A percentile compares a stretch with the other conserved stretches of the same genome.
These are phyloP conservation scores for Eucera pruinosa DNA, from an alignment of 2,888 invertebrate genomes.

Conservation along the genomic window DNA sequence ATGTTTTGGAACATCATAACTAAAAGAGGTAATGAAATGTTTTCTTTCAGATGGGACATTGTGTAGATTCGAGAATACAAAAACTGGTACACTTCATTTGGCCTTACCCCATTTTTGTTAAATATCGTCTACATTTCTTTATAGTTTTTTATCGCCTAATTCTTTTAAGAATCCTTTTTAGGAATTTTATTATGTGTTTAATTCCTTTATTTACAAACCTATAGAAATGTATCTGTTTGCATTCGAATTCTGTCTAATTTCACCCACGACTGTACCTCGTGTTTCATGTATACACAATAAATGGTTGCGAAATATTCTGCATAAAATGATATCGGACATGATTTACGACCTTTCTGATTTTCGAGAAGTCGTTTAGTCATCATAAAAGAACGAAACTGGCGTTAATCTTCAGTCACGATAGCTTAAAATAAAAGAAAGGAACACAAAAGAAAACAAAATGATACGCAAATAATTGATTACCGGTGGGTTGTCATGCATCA, in stretches of 20 bases:
- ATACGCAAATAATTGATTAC: neutral
- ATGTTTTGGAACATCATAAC: too few relatives aligned
- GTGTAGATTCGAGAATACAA: too few relatives aligned
- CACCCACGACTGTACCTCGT: neutral
- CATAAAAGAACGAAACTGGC: neutral
- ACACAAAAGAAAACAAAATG: neutral
- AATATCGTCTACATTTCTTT: too few relatives aligned
- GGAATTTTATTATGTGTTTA: neutral
- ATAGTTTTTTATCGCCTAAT: too few relatives aligned
- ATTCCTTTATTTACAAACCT: neutral
- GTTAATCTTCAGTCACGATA: neutral
- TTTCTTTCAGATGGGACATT: too few relatives aligned
- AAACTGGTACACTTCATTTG: too few relatives aligned
- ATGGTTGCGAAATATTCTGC: neutral
- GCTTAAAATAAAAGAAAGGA: neutral
- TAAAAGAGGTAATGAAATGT: too few relatives aligned
- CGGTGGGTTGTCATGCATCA: neutral
- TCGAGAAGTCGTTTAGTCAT: slow-evolving; percentile 16
- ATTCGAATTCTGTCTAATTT: neutral
- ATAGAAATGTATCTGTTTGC: neutral
- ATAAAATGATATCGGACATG: slow-evolving; percentile 12
- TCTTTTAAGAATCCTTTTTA: too few relatives aligned
- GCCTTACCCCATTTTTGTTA: too few relatives aligned
- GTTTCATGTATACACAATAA: neutral
- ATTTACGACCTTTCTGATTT: slow-evolving; percentile 32